Base-by-base conservation (phyloP, 2,113 vertebrate species). In the Vireo altiloquus region DNA sequence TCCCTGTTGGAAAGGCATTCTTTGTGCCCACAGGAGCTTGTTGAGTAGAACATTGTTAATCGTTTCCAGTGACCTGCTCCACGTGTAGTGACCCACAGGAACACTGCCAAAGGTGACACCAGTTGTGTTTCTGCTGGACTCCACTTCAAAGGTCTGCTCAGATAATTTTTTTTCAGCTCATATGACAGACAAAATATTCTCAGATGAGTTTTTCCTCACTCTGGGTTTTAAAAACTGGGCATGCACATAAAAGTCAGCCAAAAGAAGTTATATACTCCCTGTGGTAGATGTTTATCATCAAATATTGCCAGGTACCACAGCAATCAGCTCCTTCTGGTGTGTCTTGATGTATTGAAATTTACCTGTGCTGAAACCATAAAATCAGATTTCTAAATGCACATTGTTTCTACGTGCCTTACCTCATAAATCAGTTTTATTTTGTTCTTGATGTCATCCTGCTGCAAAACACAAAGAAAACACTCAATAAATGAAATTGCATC, bases 401-500 rank as follows among this genome's bases (percentile, higher is more conserved):
- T 65, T 88, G 21, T 86, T 93, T 96, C 76, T 35, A 53, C 0
- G 1, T 61, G 59, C 39, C 27, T 70, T 57, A 74, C 59, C 46
- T 93, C 61, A 66, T 85, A 83, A 80, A 86, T 95, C 70, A 66
- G 47, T 56, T 92, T 82, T 35, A 15, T 53, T 83, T 83, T 70
- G 68, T 72, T 81, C 68, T 63, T 66, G 30, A 50, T 92, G 68
- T 86, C 92, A 59, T 86, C 76, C 59, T 63, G 35, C 86, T 77
- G 50, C 47, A 94, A 93, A 92, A 50, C 39, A 86, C 35, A 85
- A 69, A 79, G 82, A 90, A 94, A 92, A 64, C 49, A 65, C 53
- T 83, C 82, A 90, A 18, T 80, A 90, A 92, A 88, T 70, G 79
- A 83, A 95, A 96, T 94, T 86, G 46, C 54, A 70, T 54, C 59